Evolutionary conservation across 2,113 vertebrate genomes (phyloP), one percentile per base, ranked within the genome.

Genomic region (Ptychochromis oligacanthus): DNA sequence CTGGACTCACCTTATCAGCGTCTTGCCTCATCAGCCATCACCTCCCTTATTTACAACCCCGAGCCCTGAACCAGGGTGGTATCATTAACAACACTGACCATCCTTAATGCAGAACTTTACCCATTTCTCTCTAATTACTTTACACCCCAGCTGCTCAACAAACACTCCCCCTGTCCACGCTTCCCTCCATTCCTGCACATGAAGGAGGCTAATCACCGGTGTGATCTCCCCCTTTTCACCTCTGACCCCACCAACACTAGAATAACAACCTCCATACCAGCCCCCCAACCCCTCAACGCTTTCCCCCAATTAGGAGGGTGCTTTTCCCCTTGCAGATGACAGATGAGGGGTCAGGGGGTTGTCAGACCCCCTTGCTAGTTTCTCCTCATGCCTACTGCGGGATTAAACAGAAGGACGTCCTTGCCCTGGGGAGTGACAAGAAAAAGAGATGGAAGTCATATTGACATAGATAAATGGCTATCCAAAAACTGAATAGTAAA

Each of bases 281-380:
- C 82, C 80, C 84, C 85, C 82, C 87, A 70, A 80, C 82, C 84
- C 91, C 92, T 83, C 61, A 14, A 85, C 26, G 75, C 85, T 82
- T 79, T 36, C 75, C 87, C 65, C 89, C 88, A 94, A 95, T 95
- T 94, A 94, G 93, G 86, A 88, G 89, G 87, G 91, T 83, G 92
- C 92, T 91, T 93, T 93, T 91, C 87, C 86, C 82, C 84, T 87
- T 36, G 77, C 88, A 87, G 87, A 93, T 95, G 94, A 95, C 95
- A 94, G 94, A 95, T 94, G 92, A 92, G 91, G 87, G 93, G 93
- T 94, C 92, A 91, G 82, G 46, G 70, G 91, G 92, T 89, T 92
- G 90, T 88, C 86, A 54, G 92, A 94, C 91, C 94, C 88, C 92
- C 92, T 94, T 89, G 90, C 87, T 90, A 70, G 92, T 79, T 85